Conservation (phyloP, 2,113 vertebrate genomes). For the Stigmatopora argus region DNA sequence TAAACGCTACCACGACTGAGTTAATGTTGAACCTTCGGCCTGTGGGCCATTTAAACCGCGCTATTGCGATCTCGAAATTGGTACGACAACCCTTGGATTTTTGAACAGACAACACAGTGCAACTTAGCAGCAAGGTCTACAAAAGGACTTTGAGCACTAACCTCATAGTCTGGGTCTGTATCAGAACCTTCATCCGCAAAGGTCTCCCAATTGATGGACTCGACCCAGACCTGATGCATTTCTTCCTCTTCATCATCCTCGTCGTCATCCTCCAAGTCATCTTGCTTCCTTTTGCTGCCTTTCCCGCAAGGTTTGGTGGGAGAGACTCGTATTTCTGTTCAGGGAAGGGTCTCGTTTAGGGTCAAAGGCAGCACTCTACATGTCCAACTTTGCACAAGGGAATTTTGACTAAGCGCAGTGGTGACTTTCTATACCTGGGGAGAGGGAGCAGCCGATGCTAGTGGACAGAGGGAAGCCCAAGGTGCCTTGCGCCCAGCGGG, state of each 20-base stretch:
- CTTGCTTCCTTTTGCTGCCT: constrained; percentile 76
- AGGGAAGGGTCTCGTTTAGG: background rate
- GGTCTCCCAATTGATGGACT: constrained; percentile 61
- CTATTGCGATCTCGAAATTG: too few species aligned
- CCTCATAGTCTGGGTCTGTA: constrained; percentile 63
- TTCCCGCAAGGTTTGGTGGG: constrained; percentile 65
- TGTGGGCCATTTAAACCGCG: background rate
- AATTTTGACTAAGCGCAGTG: background rate
- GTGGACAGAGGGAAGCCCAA: constrained; percentile 63
- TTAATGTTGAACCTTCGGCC: too few species aligned
- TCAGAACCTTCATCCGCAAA: constrained; percentile 57
- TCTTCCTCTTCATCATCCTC: constrained; percentile 57
- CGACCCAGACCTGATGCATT: constrained; percentile 66
- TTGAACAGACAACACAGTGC: background rate
- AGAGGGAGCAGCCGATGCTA: constrained; percentile 55
- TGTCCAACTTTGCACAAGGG: too few species aligned
- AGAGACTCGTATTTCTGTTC: constrained; percentile 65
- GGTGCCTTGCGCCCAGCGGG: constrained; percentile 56
- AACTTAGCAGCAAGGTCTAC: too few species aligned
- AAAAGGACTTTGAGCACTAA: constrained; percentile 8
- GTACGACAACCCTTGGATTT: background rate
- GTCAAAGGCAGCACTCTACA: too few species aligned
- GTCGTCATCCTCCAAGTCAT: constrained; percentile 71
- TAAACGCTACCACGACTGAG: background rate
- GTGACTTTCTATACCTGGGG: constrained; percentile 59